Conservation (phyloP, 2,113 vertebrate species). For the Meles meles region DNA sequence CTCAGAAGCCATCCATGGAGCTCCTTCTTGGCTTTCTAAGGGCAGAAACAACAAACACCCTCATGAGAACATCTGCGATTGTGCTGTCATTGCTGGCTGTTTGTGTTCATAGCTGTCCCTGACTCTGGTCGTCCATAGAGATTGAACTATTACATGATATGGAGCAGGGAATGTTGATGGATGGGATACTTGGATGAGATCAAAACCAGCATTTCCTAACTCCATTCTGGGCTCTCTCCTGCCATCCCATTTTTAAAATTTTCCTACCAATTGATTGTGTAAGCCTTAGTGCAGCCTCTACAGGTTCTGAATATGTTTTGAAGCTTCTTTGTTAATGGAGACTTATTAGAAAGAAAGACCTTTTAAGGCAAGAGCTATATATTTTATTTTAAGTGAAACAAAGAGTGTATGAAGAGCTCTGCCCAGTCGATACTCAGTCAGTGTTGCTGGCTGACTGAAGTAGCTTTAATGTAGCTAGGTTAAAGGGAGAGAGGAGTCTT, state of each 20-base stretch:
- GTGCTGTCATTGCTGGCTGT: not conserved
- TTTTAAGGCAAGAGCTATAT: not conserved
- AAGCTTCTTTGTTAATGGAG: not conserved
- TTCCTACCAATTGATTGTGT: not conserved
- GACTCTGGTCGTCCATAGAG: not conserved
- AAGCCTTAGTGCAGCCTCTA: not conserved
- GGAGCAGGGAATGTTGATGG: not conserved
- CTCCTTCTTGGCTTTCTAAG: not conserved
- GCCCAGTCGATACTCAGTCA: not conserved
- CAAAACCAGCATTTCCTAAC: not conserved
- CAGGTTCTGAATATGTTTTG: not conserved
- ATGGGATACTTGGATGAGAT: not conserved
- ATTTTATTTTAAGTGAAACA: conserved; percentile 26
- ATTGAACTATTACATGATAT: not conserved
- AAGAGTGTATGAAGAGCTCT: not conserved
- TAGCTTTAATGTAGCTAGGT: not conserved
- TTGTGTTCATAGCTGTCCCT: not conserved
- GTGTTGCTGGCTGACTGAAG: not conserved
- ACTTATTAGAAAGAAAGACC: not conserved
- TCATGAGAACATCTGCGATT: not conserved
- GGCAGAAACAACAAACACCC: not conserved
- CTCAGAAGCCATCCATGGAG: not conserved
- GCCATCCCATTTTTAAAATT: not conserved
- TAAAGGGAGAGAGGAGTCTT: not conserved
- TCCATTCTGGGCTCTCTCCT: not conserved